A percentile compares a stretch with the other conserved stretches of the same genome.
These are phyloP conservation scores for Hermaeophaga mercurialis DNA, from an alignment of 2,888 invertebrate species.

Conservation along the genomic window DNA sequence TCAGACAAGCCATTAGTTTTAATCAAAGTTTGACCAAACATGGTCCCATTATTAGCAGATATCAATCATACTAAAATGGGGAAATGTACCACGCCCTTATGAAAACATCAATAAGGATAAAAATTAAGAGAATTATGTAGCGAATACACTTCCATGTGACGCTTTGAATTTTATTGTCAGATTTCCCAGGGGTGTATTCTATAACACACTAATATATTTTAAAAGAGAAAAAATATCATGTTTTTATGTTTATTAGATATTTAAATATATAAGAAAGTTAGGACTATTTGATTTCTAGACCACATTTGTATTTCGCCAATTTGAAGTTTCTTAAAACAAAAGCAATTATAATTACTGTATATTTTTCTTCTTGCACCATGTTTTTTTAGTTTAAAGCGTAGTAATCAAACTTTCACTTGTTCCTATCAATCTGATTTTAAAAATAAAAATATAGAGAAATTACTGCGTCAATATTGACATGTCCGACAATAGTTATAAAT, in stretches of 20 bases:
- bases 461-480: constrained; percentile 17
- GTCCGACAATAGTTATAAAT: constrained; percentile 12
- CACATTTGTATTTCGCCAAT: too few relatives aligned
- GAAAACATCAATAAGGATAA: constrained; percentile 13
- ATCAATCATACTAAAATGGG: constrained; percentile 10
- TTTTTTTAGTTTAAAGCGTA: background rate
- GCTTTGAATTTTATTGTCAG: too few relatives aligned
- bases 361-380: too few relatives aligned
- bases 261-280: too few relatives aligned
- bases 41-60: constrained; percentile 18
- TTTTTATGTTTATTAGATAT: too few relatives aligned
- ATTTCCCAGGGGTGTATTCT: too few relatives aligned
- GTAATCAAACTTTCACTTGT: constrained; percentile 4
- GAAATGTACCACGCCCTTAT: constrained; percentile 13
- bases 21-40: constrained; percentile 12
- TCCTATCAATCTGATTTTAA: constrained; percentile 9
- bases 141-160: too few relatives aligned
- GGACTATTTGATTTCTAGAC: too few relatives aligned
- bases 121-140: constrained; percentile 8
- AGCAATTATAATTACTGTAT: too few relatives aligned
- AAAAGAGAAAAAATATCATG: too few relatives aligned
- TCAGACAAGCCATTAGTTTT: constrained; percentile 14
- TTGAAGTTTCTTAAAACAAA: too few relatives aligned
- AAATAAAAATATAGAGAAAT: constrained; percentile 8
- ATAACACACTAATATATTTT: too few relatives aligned